Conservation (phyloP, 2,113 vertebrate species). For the Pungitius pungitius region DNA sequence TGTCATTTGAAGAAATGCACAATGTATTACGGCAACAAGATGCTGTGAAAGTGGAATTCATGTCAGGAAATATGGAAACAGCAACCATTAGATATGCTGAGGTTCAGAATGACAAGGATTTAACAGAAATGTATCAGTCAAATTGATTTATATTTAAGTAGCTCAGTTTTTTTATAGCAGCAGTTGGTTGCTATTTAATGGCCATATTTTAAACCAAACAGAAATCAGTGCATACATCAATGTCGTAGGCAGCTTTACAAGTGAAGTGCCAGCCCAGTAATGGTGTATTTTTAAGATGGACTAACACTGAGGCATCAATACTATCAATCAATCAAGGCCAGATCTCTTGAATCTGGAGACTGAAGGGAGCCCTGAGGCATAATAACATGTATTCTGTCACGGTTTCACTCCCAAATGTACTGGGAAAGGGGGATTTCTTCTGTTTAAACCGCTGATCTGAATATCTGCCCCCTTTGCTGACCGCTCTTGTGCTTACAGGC, state of each 20-base stretch:
- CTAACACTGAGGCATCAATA: conserved; percentile 5
- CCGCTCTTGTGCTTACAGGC: conserved; percentile 77
- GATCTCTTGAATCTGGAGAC: conserved; percentile 24
- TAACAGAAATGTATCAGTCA: not conserved
- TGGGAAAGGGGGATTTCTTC: conserved; percentile 22
- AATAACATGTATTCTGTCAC: conserved; percentile 19
- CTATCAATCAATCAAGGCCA: not conserved
- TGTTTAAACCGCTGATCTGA: conserved; percentile 30
- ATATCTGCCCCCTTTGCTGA: too few relatives aligned
- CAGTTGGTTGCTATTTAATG: not conserved
- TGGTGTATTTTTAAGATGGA: not conserved
- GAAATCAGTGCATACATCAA: not conserved
- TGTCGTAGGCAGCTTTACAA: not conserved
- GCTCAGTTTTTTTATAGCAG: not conserved
- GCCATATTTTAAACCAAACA: not conserved
- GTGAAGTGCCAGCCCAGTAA: not conserved
- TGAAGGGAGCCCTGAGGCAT: conserved; percentile 19
- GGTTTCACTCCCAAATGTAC: not conserved
- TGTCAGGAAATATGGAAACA: not conserved
- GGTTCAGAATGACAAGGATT: not conserved
- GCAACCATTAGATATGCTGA: not conserved
- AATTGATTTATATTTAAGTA: not conserved
- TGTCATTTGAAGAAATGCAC: not conserved
- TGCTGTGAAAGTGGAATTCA: not conserved
- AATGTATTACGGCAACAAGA: not conserved